Conservation (phyloP, 2,888 invertebrate species). For the Leptura quadrifasciata region DNA sequence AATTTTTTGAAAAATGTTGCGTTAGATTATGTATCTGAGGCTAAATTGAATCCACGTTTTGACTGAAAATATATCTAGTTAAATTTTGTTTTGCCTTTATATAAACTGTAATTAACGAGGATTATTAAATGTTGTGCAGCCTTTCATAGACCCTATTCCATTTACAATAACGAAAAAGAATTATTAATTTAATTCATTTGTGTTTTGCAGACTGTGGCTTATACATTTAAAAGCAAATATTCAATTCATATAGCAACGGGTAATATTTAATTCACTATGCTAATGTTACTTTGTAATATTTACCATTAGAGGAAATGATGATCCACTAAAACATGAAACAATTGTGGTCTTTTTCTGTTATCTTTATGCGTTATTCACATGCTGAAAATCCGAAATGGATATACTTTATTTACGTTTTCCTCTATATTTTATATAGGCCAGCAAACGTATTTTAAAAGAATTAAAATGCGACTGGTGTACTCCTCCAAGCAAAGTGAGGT, state of each 20-base stretch:
- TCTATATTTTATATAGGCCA: too few relatives aligned
- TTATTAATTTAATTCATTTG: conserved; percentile 35
- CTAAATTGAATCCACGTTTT: too few relatives aligned
- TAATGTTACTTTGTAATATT: conserved; percentile 21
- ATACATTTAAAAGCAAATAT: conserved; percentile 26
- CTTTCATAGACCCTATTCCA: neutral
- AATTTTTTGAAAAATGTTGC: too few relatives aligned
- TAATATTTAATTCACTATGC: conserved; percentile 26
- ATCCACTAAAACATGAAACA: conserved; percentile 16
- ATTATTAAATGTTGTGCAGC: neutral
- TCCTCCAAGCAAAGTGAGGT: too few relatives aligned
- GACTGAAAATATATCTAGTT: neutral
- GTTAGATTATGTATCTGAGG: too few relatives aligned
- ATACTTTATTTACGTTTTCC: neutral
- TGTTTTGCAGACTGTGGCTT: conserved; percentile 19
- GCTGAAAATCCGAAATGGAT: neutral
- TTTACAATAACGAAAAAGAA: conserved; percentile 14
- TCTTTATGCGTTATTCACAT: neutral
- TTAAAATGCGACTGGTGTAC: too few relatives aligned
- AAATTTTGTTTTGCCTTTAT: neutral
- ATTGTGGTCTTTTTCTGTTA: conserved; percentile 12
- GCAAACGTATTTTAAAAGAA: too few relatives aligned
- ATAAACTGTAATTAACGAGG: neutral
- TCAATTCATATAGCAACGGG: neutral
- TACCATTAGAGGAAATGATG: neutral